A percentile compares a stretch with the other conserved stretches of the same genome.
phyloP scores from a whole-genome alignment of 2,888 invertebrate species.

The Drosophila lacicola region DNA sequence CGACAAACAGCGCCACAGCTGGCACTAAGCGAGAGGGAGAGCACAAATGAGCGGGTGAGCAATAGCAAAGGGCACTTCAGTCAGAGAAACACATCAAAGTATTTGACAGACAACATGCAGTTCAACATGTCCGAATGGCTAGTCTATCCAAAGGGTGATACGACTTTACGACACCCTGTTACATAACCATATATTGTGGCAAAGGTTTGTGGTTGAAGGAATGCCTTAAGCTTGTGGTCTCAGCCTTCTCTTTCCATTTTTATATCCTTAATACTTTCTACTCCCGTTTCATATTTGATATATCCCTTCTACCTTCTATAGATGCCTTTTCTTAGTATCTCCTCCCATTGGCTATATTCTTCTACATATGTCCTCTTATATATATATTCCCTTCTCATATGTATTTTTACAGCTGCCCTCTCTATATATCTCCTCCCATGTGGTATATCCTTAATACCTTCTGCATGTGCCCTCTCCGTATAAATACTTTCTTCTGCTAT shows the following conservation, averaged over 20 bases:
- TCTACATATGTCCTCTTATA: background rate
- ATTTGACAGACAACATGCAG: slow-evolving; percentile 53
- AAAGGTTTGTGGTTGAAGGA: too few species aligned
- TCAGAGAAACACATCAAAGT: slow-evolving; percentile 69
- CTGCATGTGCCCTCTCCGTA: too few species aligned
- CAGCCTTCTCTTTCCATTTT: too few species aligned
- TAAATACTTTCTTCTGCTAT: too few species aligned
- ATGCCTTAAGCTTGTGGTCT: too few species aligned
- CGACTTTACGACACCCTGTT: slow-evolving; percentile 28
- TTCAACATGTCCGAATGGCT: slow-evolving; percentile 34
- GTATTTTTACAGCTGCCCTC: background rate
- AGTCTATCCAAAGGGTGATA: too few species aligned
- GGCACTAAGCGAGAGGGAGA: slow-evolving; percentile 2
- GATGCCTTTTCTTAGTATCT: too few species aligned
- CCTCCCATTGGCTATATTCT: background rate
- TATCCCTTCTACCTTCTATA: background rate
- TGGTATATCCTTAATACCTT: too few species aligned
- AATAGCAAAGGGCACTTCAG: slow-evolving; percentile 45
- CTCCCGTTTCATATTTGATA: background rate
- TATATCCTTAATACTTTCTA: background rate
- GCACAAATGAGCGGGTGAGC: slow-evolving; percentile 1
- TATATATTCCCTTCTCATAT: background rate
- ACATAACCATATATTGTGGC: background rate
- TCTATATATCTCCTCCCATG: background rate
- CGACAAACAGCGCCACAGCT: slow-evolving; percentile 37